Conservation (phyloP, 1,140 invertebrate species). For the Eupristina koningsbergeri region DNA sequence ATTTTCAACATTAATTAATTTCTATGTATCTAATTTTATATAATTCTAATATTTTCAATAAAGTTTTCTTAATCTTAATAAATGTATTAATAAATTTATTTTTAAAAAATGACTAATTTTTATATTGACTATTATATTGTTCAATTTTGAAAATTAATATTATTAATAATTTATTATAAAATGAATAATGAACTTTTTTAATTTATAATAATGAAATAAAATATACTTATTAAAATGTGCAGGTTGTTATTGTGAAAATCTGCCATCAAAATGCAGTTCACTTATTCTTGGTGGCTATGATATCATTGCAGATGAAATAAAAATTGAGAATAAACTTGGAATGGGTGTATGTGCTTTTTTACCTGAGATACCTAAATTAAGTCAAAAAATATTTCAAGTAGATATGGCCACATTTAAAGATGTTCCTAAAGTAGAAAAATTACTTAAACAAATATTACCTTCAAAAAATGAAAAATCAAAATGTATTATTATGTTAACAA, state of each 20-base stretch:
- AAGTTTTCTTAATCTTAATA: neutral
- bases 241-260: constrained; percentile 54
- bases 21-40: too few relatives aligned
- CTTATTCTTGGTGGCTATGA: constrained; percentile 50
- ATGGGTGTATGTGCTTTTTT: constrained; percentile 57
- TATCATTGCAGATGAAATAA: constrained; percentile 51
- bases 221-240: constrained; percentile 31
- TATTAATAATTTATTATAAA: neutral
- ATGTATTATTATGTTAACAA: constrained; percentile 61
- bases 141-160: too few relatives aligned
- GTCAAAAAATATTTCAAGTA: constrained; percentile 47
- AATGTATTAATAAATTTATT: too few relatives aligned
- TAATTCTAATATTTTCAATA: neutral
- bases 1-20: too few relatives aligned
- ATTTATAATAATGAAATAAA: neutral
- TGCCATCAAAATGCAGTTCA: constrained; percentile 50
- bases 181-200: neutral
- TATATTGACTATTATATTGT: neutral
- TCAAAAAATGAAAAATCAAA: constrained; percentile 51
- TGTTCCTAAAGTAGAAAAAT: constrained; percentile 10
- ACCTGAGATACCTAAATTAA: constrained; percentile 58
- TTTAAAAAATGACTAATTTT: too few relatives aligned
- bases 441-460: constrained; percentile 28
- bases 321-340: constrained; percentile 50
- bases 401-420: constrained; percentile 15